phyloP scores from a whole-genome alignment of 2,888 invertebrate genomes.

The Pharmacophagus antenor region DNA sequence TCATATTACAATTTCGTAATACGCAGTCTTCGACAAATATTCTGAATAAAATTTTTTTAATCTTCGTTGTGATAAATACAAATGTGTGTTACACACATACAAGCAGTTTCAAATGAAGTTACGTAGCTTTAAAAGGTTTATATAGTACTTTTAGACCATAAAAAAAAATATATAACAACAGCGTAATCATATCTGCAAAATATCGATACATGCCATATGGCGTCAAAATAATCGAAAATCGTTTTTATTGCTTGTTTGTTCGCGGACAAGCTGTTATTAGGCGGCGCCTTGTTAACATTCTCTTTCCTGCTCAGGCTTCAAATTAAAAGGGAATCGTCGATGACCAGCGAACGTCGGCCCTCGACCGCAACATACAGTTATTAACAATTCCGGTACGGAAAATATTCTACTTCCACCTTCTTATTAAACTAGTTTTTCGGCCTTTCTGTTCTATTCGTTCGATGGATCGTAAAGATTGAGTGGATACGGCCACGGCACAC shows the following conservation, averaged over 20 bases:
- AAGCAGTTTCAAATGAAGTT: too few relatives aligned
- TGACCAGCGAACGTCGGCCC: constrained; percentile 45
- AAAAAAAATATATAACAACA: too few relatives aligned
- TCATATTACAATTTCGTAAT: too few relatives aligned
- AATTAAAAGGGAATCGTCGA: constrained; percentile 76
- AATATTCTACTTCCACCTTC: constrained; percentile 79
- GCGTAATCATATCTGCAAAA: constrained; percentile 44
- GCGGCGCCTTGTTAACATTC: constrained; percentile 72
- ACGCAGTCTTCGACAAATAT: too few relatives aligned
- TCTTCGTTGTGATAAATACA: too few relatives aligned
- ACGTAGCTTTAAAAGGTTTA: too few relatives aligned
- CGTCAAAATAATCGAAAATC: constrained; percentile 56
- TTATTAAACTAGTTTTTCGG: constrained; percentile 75
- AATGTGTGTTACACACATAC: too few relatives aligned
- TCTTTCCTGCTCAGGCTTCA: constrained; percentile 67
- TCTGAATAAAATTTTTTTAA: too few relatives aligned
- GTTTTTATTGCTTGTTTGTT: constrained; percentile 70
- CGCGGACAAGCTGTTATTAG: constrained; percentile 72
- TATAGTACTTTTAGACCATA: too few relatives aligned
- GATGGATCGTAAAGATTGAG: constrained; percentile 44
- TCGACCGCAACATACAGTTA: constrained; percentile 71
- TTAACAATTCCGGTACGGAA: constrained; percentile 78
- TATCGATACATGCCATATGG: constrained; percentile 60
- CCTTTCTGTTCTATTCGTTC: constrained; percentile 63
- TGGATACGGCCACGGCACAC: constrained; percentile 46